Conservation (phyloP, 1,140 invertebrate genomes). For the Neuroterus valhalla region DNA sequence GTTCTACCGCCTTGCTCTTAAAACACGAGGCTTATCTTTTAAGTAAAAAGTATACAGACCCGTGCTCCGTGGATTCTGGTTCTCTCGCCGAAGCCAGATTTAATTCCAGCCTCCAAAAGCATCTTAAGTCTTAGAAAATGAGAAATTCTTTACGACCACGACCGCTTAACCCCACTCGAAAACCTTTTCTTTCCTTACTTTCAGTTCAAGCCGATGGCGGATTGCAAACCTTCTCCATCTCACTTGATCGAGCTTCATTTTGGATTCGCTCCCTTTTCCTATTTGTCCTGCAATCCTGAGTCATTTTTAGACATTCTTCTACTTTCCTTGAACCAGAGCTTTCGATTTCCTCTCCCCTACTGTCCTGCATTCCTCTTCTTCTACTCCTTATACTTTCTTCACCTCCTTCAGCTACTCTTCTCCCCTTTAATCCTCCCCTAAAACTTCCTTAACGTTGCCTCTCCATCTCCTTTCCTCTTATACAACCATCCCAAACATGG, state of each 20-base stretch:
- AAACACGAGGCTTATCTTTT: conserved; percentile 65
- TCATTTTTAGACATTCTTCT: too few relatives aligned
- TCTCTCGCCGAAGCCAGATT: conserved; percentile 50
- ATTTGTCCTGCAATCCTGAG: too few relatives aligned
- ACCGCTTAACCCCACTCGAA: conserved; percentile 24
- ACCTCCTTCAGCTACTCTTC: too few relatives aligned
- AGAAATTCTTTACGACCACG: conserved; percentile 30
- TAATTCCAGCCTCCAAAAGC: conserved; percentile 44
- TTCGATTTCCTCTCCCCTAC: too few relatives aligned
- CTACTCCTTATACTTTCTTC: too few relatives aligned
- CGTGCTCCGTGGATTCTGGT: conserved; percentile 50
- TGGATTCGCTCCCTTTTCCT: too few relatives aligned
- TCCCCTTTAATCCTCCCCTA: too few relatives aligned
- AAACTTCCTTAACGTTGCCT: too few relatives aligned
- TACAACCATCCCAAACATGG: too few relatives aligned
- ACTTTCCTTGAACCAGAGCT: too few relatives aligned
- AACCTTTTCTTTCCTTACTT: conserved; percentile 7
- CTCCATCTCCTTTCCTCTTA: too few relatives aligned
- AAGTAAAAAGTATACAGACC: conserved; percentile 59
- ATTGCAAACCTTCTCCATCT: neutral
- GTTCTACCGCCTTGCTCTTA: conserved; percentile 56
- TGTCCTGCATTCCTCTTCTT: too few relatives aligned
- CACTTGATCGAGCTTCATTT: neutral
- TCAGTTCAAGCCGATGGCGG: conserved; percentile 8
- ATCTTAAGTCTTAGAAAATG: conserved; percentile 31